phyloP scores from a whole-genome alignment of 92 coral and sea anemone genomes.

The Siderastrea radians region DNA sequence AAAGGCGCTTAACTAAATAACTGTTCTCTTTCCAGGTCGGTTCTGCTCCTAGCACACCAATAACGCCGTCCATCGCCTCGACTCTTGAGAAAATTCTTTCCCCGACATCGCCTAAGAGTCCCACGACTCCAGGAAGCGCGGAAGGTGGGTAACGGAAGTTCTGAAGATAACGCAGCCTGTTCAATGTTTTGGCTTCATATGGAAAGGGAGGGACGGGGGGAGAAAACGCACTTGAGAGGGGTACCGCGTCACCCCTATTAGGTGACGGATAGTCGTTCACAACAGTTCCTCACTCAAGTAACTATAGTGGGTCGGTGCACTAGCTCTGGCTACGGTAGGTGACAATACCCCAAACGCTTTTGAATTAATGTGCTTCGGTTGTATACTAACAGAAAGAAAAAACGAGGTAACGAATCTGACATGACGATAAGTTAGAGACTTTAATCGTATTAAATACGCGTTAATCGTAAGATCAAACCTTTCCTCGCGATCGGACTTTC shows the following conservation, averaged over 20 bases:
- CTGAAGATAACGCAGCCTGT: background rate
- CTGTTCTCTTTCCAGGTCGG: constrained; percentile 40
- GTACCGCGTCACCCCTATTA: background rate
- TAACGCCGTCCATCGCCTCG: constrained; percentile 81
- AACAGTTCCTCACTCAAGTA: no score
- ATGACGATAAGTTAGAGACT: no score
- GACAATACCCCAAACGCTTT: no score
- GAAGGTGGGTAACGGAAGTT: constrained; percentile 12
- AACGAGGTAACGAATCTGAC: no score
- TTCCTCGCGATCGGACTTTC: no score
- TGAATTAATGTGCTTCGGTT: no score
- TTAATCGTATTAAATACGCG: no score
- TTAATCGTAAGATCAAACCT: no score
- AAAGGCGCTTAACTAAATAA: background rate
- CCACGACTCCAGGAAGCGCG: constrained; percentile 37
- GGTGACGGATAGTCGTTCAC: no score
- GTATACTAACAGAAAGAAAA: no score
- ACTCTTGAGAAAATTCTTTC: constrained; percentile 89
- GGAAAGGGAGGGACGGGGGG: background rate
- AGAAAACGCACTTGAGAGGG: background rate
- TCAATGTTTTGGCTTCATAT: background rate
- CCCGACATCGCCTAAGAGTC: constrained; percentile 65
- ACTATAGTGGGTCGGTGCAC: no score
- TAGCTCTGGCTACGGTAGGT: no score
- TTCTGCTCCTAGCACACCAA: constrained; percentile 84